phyloP scores from a whole-genome alignment of 2,888 invertebrate species.

The Nowickia ferox region DNA sequence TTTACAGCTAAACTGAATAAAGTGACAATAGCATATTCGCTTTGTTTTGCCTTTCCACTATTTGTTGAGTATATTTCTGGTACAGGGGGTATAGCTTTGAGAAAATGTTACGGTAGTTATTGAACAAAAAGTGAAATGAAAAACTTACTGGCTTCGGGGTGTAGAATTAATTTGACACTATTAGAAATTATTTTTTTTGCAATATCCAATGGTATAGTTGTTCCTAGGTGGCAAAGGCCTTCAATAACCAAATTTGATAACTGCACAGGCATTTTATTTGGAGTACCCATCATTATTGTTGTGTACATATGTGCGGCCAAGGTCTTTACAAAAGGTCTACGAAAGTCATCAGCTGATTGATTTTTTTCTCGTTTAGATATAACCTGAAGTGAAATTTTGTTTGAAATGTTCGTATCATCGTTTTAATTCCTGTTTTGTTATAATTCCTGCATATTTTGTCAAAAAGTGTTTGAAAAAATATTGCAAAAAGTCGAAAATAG shows the following conservation, averaged over 20 bases:
- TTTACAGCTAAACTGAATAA: slow-evolving; percentile 80
- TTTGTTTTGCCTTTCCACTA: slow-evolving; percentile 81
- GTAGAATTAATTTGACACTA: slow-evolving; percentile 80
- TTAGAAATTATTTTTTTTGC: slow-evolving; percentile 81
- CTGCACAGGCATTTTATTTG: slow-evolving; percentile 64
- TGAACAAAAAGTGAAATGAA: not conserved
- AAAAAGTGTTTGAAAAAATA: too few species aligned
- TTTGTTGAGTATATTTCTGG: slow-evolving; percentile 82
- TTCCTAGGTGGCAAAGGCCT: slow-evolving; percentile 80
- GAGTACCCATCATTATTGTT: slow-evolving; percentile 15
- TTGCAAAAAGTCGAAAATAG: too few species aligned
- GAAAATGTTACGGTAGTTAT: not conserved
- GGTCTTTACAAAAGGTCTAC: not conserved
- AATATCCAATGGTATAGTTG: slow-evolving; percentile 76
- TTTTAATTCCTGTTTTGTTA: too few species aligned
- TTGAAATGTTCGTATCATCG: too few species aligned
- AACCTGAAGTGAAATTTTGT: too few species aligned
- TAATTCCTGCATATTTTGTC: too few species aligned
- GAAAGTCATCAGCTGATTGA: too few species aligned
- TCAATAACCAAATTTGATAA: slow-evolving; percentile 79
- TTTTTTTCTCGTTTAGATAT: too few species aligned
- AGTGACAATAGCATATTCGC: slow-evolving; percentile 81
- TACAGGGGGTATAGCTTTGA: slow-evolving; percentile 80
- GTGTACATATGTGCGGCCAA: not conserved
- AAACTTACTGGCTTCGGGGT: slow-evolving; percentile 81